Evolutionary conservation across 2,113 vertebrate genomes (phyloP), one percentile per base, ranked within the genome.

Genomic region (Apteryx owenii): DNA sequence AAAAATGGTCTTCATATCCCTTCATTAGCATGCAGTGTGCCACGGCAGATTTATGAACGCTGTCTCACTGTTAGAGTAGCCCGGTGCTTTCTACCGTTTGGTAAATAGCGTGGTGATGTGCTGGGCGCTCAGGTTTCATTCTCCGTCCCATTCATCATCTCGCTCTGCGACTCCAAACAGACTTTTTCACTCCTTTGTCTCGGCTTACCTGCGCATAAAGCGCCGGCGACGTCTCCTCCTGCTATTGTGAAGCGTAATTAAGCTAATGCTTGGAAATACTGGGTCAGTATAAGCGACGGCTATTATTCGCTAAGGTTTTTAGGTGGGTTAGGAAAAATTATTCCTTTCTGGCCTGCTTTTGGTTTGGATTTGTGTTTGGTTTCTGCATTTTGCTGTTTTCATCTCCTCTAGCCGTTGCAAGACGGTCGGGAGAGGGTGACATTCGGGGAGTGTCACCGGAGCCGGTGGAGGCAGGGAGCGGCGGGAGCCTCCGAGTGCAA

Each of bases 371-470:
- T 95, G 68, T 71, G 91, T 92, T 78, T 93, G 38, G 48, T 83
- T 96, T 88, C 75, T 81, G 75, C 50, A 29, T 79, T 65, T 90
- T 87, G 72, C 40, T 3, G 3, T 71, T 61, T 92, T 84, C 48
- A 16, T 87, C 46, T 89, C n/a, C 48, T 93, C 0, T 73, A 46
- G 62, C 72, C 80, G 42, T 90, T 61, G 44, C 10, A 42, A 70
- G 84, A 64, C 87, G 87, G 71, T 93, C 85, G 61, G 71, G 81
- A 86, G 93, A 94, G 81, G 88, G 93, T 96, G 95, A 95, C 93
- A 91, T 91, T 97, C 70, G 71, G 91, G 78, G 91, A 93, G 87
- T 88, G 94, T 94, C 88, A 97, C 72, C 11, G n/a, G 94, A 90
- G 94, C 96, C 0, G 5, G 20, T 36, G 88, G 68, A 81, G 86